A percentile compares a stretch with the other conserved stretches of the same genome.
Conservation (phyloP, 2,797 vertebrate species). For the Hippopotamyrus pictus region DNA sequence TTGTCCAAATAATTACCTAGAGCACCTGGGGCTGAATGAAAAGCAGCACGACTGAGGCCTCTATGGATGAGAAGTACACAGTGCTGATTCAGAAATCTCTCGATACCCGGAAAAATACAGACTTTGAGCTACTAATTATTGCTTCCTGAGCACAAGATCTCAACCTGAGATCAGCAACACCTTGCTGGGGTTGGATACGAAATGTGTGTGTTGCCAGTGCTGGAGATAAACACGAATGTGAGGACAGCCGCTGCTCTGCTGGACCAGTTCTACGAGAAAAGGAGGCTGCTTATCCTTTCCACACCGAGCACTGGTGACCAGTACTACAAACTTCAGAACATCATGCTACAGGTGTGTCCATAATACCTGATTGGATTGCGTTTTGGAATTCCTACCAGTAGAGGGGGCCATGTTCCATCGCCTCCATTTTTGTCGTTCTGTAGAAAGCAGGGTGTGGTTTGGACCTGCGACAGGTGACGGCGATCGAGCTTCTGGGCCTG, state of each 20-base stretch:
- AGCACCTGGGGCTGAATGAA: background rate
- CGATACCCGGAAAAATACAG: background rate
- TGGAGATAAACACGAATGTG: constrained; percentile 80
- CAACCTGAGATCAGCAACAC: background rate
- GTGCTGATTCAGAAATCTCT: background rate
- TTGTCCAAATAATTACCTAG: background rate
- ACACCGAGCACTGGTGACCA: constrained; percentile 72
- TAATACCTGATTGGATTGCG: too few relatives aligned
- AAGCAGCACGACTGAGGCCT: background rate
- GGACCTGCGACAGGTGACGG: constrained; percentile 77
- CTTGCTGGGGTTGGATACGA: background rate
- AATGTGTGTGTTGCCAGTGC: constrained; percentile 55
- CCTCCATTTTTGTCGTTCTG: constrained; percentile 1
- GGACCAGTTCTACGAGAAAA: constrained; percentile 90
- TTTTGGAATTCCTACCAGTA: background rate
- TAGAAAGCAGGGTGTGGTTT: constrained; percentile 82
- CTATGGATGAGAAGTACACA: background rate
- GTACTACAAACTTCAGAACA: constrained; percentile 84
- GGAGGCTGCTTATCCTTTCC: constrained; percentile 79
- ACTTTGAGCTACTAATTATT: background rate
- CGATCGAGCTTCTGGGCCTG: constrained; percentile 81
- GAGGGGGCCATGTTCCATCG: background rate
- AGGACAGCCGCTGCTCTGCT: constrained; percentile 72
- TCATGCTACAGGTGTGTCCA: constrained; percentile 79
- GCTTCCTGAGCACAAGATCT: background rate